These are phyloP conservation scores for Chydorus sphaericus DNA, from an alignment of 2,888 invertebrate genomes.

Conservation along the genomic window DNA sequence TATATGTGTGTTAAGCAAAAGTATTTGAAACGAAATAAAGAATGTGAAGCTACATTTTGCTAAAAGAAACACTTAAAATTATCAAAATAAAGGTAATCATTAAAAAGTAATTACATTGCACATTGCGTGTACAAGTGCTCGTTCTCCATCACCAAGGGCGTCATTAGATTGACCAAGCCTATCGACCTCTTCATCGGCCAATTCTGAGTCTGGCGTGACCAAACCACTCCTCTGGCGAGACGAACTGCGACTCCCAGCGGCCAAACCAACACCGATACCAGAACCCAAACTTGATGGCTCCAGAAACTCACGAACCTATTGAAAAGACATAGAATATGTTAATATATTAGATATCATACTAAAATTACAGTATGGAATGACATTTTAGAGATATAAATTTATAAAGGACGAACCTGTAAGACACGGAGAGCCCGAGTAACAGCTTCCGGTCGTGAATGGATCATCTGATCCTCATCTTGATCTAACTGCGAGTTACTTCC, in stretches of 20 bases:
- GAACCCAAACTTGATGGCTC: conserved; percentile 15
- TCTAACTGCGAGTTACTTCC: not conserved
- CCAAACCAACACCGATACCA: not conserved
- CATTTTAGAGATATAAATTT: conserved; percentile 28
- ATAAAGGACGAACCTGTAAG: conserved; percentile 74
- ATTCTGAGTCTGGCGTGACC: conserved; percentile 13
- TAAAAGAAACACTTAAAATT: not conserved
- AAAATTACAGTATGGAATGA: not conserved
- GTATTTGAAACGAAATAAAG: not conserved
- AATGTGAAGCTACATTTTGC: not conserved
- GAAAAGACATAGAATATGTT: too few relatives aligned
- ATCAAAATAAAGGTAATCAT: not conserved
- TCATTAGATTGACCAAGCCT: conserved; percentile 21
- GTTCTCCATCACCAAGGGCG: conserved; percentile 58
- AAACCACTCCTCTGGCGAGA: conserved; percentile 2
- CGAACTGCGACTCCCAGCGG: not conserved
- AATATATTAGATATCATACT: too few relatives aligned
- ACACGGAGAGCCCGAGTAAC: conserved; percentile 86
- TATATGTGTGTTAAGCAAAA: not conserved
- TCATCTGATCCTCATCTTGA: conserved; percentile 1
- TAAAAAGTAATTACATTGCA: conserved; percentile 53
- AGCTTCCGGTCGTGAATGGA: conserved; percentile 58
- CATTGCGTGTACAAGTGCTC: conserved; percentile 86
- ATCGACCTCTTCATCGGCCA: conserved; percentile 22
- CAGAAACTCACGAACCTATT: conserved; percentile 16